Conservation (phyloP, 2,797 vertebrate species). For the Phalloptychus januarius region DNA sequence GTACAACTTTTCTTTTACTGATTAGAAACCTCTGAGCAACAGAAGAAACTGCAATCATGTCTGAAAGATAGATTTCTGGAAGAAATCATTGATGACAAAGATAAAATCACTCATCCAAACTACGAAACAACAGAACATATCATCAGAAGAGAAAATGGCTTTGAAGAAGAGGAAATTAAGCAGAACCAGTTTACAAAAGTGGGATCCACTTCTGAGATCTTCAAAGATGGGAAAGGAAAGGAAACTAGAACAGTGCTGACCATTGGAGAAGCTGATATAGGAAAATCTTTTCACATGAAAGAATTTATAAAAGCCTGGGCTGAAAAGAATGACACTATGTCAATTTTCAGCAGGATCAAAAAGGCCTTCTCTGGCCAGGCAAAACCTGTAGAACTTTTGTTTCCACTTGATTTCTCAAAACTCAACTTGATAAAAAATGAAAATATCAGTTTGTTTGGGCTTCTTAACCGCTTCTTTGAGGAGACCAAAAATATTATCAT, state of each 20-base stretch:
- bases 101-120: background rate
- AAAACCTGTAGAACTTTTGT: background rate
- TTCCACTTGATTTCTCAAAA: background rate
- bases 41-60: background rate
- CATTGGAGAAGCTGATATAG: constrained; percentile 10
- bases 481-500: constrained; percentile 12
- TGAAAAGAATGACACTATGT: fast-evolving
- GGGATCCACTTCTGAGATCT: background rate
- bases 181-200: background rate
- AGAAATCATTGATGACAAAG: background rate
- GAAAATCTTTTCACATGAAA: constrained; percentile 40
- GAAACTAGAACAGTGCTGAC: constrained; percentile 44
- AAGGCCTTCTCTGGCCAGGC: fast-evolving
- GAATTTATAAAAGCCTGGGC: constrained; percentile 19
- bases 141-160: background rate
- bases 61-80: fast-evolving
- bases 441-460: constrained; percentile 22
- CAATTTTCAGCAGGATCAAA: fast-evolving
- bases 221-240: background rate
- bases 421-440: background rate
- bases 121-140: constrained; percentile 50
- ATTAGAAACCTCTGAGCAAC: constrained; percentile 5
- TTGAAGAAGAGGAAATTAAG: background rate
- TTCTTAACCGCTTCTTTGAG: constrained; percentile 19
- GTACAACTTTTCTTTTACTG: background rate